Percentiles rank a stretch among this genome's conserved stretches.
These are phyloP conservation scores for Drosophila nikananu DNA, from an alignment of 1,140 invertebrate genomes.

Conservation along the genomic window DNA sequence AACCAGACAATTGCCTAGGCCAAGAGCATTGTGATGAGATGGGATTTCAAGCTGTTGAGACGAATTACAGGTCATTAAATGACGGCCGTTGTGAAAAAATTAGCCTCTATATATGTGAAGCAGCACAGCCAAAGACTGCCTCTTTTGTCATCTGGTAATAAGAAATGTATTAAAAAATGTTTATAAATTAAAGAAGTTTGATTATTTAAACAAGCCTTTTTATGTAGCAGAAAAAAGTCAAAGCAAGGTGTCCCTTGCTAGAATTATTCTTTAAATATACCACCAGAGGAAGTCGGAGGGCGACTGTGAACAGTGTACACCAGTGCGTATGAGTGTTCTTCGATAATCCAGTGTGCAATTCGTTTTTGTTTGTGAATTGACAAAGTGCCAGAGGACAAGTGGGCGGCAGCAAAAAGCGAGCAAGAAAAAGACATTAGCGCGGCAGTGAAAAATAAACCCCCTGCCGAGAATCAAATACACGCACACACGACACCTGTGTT, in stretches of 20 bases:
- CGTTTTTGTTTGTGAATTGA: conserved; percentile 75
- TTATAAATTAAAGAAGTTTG: background rate
- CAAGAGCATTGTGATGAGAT: conserved; percentile 39
- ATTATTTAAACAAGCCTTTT: background rate
- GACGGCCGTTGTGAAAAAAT: background rate
- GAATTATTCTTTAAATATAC: background rate
- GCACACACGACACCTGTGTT: conserved; percentile 6
- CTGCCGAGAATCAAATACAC: conserved; percentile 9
- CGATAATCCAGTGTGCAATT: conserved; percentile 60
- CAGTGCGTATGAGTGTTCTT: conserved; percentile 24
- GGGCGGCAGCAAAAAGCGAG: conserved; percentile 48
- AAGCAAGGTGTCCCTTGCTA: background rate
- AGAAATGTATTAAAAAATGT: background rate
- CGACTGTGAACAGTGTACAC: conserved; percentile 3
- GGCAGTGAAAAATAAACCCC: conserved; percentile 57
- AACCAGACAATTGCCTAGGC: conserved; percentile 35
- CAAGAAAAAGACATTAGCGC: conserved; percentile 76
- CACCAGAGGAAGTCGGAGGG: background rate
- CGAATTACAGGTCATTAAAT: conserved; percentile 12
- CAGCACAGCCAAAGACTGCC: background rate
- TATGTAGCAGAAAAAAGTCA: too few species aligned
- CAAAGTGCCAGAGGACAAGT: conserved; percentile 74
- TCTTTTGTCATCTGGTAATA: conserved; percentile 9
- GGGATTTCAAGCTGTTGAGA: background rate
- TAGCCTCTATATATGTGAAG: conserved; percentile 85